phyloP scores from a whole-genome alignment of 2,888 invertebrate species.

The Aricia artaxerxes region DNA sequence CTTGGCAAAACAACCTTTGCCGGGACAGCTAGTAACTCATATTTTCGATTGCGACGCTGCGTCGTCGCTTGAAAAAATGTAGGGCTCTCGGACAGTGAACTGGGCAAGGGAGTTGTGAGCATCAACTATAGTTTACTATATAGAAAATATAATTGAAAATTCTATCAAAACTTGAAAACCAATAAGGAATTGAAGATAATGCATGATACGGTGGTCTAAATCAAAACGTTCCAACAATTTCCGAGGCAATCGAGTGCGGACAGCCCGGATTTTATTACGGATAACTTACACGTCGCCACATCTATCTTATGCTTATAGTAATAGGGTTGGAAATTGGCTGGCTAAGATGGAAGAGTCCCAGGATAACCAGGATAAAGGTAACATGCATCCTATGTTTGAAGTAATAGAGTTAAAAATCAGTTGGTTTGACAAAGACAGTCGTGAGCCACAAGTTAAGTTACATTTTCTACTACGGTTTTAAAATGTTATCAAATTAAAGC shows the following conservation, averaged over 20 bases:
- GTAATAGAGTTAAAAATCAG: not conserved
- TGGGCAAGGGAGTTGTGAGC: too few species aligned
- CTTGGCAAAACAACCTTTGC: too few species aligned
- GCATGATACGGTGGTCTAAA: constrained; percentile 44
- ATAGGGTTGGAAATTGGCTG: not conserved
- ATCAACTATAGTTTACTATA: too few species aligned
- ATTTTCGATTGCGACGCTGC: too few species aligned
- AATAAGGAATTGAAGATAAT: constrained; percentile 27
- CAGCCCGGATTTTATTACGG: constrained; percentile 49
- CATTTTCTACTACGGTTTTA: not conserved
- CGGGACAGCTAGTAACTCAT: too few species aligned
- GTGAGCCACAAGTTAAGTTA: not conserved
- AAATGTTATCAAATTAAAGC: not conserved
- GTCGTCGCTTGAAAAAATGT: too few species aligned
- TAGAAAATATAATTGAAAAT: not conserved
- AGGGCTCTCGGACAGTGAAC: too few species aligned
- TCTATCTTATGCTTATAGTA: not conserved
- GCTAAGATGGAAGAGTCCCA: too few species aligned
- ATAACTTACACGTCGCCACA: not conserved
- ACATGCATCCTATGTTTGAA: not conserved
- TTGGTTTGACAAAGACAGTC: too few species aligned
- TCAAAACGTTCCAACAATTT: constrained; percentile 48
- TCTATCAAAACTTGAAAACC: constrained; percentile 25
- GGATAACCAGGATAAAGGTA: too few species aligned
- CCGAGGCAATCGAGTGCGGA: constrained; percentile 47